Conservation (phyloP, 2,797 vertebrate species). For the Salmo trutta region DNA sequence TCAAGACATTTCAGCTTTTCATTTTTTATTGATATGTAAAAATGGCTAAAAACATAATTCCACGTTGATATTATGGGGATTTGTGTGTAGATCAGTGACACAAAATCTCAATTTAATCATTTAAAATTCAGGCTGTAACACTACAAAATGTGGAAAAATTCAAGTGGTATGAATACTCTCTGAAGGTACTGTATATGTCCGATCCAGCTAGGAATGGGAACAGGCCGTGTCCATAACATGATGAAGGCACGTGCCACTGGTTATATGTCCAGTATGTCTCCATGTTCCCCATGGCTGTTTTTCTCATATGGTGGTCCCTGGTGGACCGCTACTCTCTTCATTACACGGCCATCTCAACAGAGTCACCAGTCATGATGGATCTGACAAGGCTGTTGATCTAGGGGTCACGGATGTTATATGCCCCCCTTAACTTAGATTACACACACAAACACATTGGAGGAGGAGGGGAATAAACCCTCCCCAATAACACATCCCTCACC, state of each 20-base stretch:
- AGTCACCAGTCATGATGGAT: slow-evolving; percentile 5
- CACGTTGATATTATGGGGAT: too few species aligned
- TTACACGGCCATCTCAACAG: background rate
- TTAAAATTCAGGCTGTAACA: too few species aligned
- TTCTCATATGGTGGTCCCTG: background rate
- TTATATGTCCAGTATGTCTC: background rate
- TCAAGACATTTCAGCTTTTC: too few species aligned
- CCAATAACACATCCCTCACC: background rate
- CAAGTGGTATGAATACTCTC: too few species aligned
- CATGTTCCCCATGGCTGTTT: background rate
- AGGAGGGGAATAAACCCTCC: background rate
- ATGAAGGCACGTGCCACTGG: background rate
- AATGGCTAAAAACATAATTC: too few species aligned
- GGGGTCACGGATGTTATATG: background rate
- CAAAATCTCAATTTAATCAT: too few species aligned
- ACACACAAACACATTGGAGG: background rate
- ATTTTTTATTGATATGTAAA: too few species aligned
- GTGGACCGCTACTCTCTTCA: background rate
- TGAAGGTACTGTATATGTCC: background rate
- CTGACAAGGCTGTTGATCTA: slow-evolving; percentile 13
- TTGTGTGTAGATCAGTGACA: too few species aligned
- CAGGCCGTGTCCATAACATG: background rate
- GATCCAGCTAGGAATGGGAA: background rate
- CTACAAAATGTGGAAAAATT: too few species aligned
- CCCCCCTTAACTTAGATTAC: slow-evolving; percentile 3